Percentiles rank a stretch among this genome's conserved stretches.
phyloP scores from a whole-genome alignment of 2,797 vertebrate species.

The Adrianichthys oophorus region DNA sequence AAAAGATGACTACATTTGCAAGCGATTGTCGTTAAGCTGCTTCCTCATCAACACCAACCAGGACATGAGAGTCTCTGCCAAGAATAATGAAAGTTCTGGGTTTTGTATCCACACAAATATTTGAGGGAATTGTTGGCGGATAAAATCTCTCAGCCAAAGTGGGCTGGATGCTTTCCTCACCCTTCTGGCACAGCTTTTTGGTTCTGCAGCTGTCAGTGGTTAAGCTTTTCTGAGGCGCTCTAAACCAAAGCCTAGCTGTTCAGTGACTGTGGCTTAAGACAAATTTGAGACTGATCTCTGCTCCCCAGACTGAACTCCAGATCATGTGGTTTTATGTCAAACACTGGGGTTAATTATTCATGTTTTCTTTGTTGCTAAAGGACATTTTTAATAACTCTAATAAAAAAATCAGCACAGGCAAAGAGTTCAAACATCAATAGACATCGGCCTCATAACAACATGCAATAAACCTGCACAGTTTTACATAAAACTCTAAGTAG shows the following conservation, averaged over 20 bases:
- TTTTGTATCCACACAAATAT: constrained; percentile 73
- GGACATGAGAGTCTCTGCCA: constrained; percentile 62
- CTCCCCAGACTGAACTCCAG: not conserved
- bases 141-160: constrained; percentile 73
- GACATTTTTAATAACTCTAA: too few relatives aligned
- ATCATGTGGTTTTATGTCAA: too few relatives aligned
- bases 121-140: constrained; percentile 73
- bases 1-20: constrained; percentile 75
- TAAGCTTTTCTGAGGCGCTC: constrained; percentile 51
- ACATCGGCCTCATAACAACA: too few relatives aligned
- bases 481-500: too few relatives aligned
- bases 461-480: too few relatives aligned
- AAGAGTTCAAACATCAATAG: too few relatives aligned
- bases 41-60: constrained; percentile 67
- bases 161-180: constrained; percentile 69
- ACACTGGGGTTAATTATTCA: too few relatives aligned
- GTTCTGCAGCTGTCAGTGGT: constrained; percentile 70
- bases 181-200: constrained; percentile 54
- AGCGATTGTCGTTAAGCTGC: constrained; percentile 64
- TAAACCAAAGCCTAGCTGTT: constrained; percentile 53
- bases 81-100: constrained; percentile 72
- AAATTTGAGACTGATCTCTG: constrained; percentile 49
- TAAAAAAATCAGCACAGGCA: too few relatives aligned
- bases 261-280: constrained; percentile 62
- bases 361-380: too few relatives aligned